Conservation (phyloP, 2,797 vertebrate species). For the Lepus townsendii region DNA sequence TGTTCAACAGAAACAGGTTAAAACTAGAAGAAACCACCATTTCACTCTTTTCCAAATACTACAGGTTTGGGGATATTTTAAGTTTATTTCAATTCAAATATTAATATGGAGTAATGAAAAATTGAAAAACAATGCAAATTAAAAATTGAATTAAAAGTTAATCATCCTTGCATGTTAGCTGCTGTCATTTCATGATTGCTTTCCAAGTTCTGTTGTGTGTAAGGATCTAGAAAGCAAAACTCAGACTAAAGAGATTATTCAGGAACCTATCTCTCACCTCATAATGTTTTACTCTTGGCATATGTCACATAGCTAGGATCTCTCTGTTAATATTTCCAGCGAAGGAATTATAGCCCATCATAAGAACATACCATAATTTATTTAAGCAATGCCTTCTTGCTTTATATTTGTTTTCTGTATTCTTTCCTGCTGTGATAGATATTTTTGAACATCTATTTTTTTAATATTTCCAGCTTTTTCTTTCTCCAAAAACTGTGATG, state of each 20-base stretch:
- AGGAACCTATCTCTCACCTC: background rate
- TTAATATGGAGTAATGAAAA: background rate
- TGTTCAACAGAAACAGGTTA: constrained; percentile 13
- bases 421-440: background rate
- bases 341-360: background rate
- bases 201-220: background rate
- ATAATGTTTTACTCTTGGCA: constrained; percentile 6
- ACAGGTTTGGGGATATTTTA: background rate
- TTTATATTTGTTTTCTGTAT: background rate
- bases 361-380: background rate
- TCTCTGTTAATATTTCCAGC: background rate
- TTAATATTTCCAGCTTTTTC: background rate
- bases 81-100: background rate
- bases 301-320: background rate
- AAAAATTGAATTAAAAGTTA: background rate
- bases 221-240: background rate
- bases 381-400: background rate
- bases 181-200: background rate
- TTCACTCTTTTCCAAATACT: background rate
- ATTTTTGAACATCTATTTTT: background rate
- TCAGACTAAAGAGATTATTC: constrained; percentile 2
- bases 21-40: background rate
- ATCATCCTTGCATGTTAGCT: background rate
- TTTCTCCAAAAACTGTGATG: background rate
- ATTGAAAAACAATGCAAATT: background rate